Percentiles rank a stretch among this genome's conserved stretches.
Conservation (phyloP, 2,797 vertebrate genomes). For the Amniataba percoides region DNA sequence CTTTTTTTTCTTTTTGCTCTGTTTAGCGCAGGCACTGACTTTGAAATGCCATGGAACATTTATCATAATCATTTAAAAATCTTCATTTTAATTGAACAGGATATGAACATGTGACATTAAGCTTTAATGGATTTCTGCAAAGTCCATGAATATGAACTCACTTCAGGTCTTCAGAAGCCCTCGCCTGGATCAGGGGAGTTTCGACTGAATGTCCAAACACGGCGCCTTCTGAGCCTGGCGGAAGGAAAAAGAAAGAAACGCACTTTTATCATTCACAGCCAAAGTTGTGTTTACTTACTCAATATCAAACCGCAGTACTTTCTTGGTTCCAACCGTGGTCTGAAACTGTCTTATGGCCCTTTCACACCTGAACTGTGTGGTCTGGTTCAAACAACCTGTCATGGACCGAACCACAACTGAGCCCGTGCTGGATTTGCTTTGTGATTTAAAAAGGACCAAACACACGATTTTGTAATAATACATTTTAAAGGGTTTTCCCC, state of each 20-base stretch:
- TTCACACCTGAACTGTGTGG: background rate
- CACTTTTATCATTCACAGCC: background rate
- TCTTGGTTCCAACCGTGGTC: background rate
- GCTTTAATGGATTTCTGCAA: slow-evolving; percentile 64
- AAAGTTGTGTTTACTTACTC: background rate
- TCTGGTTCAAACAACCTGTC: background rate
- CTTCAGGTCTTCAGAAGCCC: slow-evolving; percentile 91
- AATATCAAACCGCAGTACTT: background rate
- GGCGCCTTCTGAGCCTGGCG: slow-evolving; percentile 90
- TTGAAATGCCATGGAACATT: slow-evolving; percentile 66
- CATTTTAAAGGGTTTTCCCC: no score
- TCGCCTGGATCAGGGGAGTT: slow-evolving; percentile 92
- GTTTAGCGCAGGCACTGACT: slow-evolving; percentile 34
- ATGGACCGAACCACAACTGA: no score
- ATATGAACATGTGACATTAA: slow-evolving; percentile 71
- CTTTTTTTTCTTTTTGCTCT: background rate
- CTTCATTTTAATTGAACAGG: slow-evolving; percentile 68
- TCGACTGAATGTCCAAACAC: slow-evolving; percentile 93
- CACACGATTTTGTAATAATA: background rate
- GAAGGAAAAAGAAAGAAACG: background rate
- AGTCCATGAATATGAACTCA: slow-evolving; percentile 77
- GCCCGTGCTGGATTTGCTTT: background rate
- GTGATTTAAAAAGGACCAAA: background rate
- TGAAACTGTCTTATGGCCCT: no score
- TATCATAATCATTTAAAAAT: slow-evolving; percentile 66